Evolutionary conservation across 2,888 invertebrate genomes (phyloP).

Genomic region (Lordiphosa andalusiaca): DNA sequence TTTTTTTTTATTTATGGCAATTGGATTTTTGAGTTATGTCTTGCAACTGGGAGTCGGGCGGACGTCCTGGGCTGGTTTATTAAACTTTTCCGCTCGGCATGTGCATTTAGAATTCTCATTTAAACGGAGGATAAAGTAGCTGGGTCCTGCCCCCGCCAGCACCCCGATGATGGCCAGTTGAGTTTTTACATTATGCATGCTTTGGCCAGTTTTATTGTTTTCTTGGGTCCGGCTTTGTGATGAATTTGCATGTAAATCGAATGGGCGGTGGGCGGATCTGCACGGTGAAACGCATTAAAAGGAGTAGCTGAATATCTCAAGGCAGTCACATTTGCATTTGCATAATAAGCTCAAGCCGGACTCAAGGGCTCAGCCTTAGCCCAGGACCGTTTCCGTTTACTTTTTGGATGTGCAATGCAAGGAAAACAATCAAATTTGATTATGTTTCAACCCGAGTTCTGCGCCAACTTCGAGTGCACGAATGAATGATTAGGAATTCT

Average conservation of each 20-base stretch:
- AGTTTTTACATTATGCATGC: slow-evolving; percentile 45
- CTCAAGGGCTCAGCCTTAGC: slow-evolving; percentile 55
- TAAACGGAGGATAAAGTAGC: slow-evolving; percentile 23
- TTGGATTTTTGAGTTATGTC: slow-evolving; percentile 67
- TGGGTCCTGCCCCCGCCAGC: background rate
- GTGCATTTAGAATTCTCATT: slow-evolving; percentile 35
- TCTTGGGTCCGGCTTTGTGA: slow-evolving; percentile 67
- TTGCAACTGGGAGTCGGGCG: slow-evolving; percentile 5
- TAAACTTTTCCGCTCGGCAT: slow-evolving; percentile 27
- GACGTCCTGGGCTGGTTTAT: slow-evolving; percentile 2
- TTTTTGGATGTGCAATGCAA: slow-evolving; percentile 27
- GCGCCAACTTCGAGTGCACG: background rate
- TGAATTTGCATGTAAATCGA: slow-evolving; percentile 81
- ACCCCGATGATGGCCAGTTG: background rate
- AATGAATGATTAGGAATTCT: slow-evolving; percentile 1
- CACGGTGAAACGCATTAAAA: slow-evolving; percentile 51
- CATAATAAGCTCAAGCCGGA: slow-evolving; percentile 73
- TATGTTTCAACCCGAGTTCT: too few species aligned
- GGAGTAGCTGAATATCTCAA: slow-evolving; percentile 46
- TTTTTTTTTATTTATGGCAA: slow-evolving; percentile 55
- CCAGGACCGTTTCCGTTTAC: slow-evolving; percentile 23
- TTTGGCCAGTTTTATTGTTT: slow-evolving; percentile 57
- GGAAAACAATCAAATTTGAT: background rate
- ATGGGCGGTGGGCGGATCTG: slow-evolving; percentile 31
- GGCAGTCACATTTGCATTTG: slow-evolving; percentile 52